Conservation (phyloP, 1,140 invertebrate species). For the Drosophila pseudoobscura region DNA sequence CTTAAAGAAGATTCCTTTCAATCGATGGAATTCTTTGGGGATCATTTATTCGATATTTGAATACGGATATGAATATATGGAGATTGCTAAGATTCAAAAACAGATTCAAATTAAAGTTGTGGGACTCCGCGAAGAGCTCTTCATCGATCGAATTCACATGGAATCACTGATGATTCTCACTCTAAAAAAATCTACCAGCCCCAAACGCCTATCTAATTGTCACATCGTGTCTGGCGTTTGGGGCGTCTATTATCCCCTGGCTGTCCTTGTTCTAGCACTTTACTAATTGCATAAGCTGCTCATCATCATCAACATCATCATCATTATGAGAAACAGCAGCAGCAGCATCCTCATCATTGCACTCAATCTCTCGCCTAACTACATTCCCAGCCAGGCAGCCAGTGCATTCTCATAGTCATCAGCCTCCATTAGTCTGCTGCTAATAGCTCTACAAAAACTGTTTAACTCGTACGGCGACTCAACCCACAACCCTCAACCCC, state of each 20-base stretch:
- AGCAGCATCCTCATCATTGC: background rate
- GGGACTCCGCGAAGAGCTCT: too few relatives aligned
- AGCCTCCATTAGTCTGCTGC: slow-evolving; percentile 70
- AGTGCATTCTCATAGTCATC: slow-evolving; percentile 24
- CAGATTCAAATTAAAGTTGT: too few relatives aligned
- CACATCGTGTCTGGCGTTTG: slow-evolving; percentile 21
- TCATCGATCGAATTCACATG: too few relatives aligned
- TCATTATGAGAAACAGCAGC: too few relatives aligned
- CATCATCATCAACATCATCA: slow-evolving; percentile 18
- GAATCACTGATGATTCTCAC: too few relatives aligned
- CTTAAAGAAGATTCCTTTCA: too few relatives aligned
- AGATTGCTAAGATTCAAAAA: too few relatives aligned
- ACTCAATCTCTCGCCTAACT: slow-evolving; percentile 12
- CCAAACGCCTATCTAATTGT: slow-evolving; percentile 28
- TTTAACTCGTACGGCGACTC: slow-evolving; percentile 52
- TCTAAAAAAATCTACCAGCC: too few relatives aligned
- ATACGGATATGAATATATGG: too few relatives aligned
- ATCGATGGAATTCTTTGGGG: too few relatives aligned
- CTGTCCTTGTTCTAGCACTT: slow-evolving; percentile 36
- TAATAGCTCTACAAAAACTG: slow-evolving; percentile 72
- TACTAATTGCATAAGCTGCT: slow-evolving; percentile 66
- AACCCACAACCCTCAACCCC: slow-evolving; percentile 1
- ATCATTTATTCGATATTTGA: too few relatives aligned
- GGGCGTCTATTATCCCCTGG: slow-evolving; percentile 6
- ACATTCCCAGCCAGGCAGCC: background rate